These are phyloP conservation scores for Drosophila tropicalis DNA, from an alignment of 1,140 invertebrate species.

Conservation along the genomic window DNA sequence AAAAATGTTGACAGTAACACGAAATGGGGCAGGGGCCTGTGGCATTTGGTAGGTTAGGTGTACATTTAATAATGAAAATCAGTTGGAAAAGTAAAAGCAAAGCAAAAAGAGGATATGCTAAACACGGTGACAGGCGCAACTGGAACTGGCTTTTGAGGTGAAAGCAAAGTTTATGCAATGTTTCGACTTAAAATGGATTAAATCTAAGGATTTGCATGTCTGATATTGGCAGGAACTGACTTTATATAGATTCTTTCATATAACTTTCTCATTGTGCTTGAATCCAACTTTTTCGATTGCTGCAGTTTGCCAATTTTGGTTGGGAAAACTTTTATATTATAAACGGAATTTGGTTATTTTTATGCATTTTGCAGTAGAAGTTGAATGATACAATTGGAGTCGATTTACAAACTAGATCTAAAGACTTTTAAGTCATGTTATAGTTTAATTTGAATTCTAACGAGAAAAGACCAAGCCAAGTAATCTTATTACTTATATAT, in stretches of 20 bases:
- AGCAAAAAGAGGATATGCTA: not conserved
- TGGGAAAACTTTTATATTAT: no score
- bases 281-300: no score
- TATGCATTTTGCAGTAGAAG: no score
- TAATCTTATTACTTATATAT: no score
- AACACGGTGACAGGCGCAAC: slow-evolving; percentile 6
- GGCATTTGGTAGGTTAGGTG: not conserved
- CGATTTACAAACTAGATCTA: no score
- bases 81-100: not conserved
- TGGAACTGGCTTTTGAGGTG: not conserved
- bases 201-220: slow-evolving; percentile 5
- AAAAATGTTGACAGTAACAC: slow-evolving; percentile 6
- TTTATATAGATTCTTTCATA: not conserved
- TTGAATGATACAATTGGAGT: no score
- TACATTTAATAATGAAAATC: not conserved
- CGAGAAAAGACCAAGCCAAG: no score
- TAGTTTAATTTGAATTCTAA: no score
- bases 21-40: not conserved
- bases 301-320: no score
- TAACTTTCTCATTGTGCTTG: no score
- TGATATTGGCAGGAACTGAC: slow-evolving; percentile 1
- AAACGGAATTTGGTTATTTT: no score
- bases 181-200: slow-evolving; percentile 9
- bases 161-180: slow-evolving; percentile 6
- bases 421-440: no score